These are phyloP conservation scores for Phenganax stokvisi DNA, from an alignment of 92 coral and sea anemone species.

Conservation along the genomic window DNA sequence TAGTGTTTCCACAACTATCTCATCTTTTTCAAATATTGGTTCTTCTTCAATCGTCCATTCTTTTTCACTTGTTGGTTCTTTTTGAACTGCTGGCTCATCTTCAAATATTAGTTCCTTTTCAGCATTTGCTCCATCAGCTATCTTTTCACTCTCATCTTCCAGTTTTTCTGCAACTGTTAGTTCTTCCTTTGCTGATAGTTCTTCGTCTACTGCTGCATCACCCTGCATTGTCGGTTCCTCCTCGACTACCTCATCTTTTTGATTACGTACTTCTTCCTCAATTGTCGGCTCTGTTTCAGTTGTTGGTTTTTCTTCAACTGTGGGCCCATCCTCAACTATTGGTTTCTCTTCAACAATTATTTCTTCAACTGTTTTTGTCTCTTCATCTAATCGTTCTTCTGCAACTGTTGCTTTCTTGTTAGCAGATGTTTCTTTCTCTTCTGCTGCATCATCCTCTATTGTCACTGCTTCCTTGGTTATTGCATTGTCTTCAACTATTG, in stretches of 20 bases:
- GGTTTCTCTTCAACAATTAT: background rate
- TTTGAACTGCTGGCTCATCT: slow-evolving; percentile 18
- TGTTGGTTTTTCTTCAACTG: slow-evolving; percentile 1
- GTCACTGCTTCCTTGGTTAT: background rate
- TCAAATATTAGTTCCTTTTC: slow-evolving; percentile 77
- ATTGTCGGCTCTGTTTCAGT: background rate
- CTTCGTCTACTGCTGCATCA: background rate
- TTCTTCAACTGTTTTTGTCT: background rate
- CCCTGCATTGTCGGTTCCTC: background rate
- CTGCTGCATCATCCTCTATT: background rate
- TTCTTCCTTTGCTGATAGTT: background rate
- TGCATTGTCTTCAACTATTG: background rate
- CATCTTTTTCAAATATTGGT: slow-evolving; percentile 2
- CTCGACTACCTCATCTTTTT: background rate
- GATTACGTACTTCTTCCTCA: background rate
- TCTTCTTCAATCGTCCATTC: background rate
- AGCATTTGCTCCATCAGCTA: background rate
- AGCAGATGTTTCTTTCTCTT: background rate
- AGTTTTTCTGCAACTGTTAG: background rate
- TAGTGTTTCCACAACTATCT: background rate
- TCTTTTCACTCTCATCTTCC: background rate
- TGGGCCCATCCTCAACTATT: background rate
- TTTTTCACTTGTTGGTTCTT: background rate
- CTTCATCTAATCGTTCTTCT: background rate
- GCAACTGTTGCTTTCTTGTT: background rate